Percentiles rank a stretch among this genome's conserved stretches.
Evolutionary conservation across 2,888 invertebrate species (phyloP).

Genomic region (Caenorhabditis panamensis): DNA sequence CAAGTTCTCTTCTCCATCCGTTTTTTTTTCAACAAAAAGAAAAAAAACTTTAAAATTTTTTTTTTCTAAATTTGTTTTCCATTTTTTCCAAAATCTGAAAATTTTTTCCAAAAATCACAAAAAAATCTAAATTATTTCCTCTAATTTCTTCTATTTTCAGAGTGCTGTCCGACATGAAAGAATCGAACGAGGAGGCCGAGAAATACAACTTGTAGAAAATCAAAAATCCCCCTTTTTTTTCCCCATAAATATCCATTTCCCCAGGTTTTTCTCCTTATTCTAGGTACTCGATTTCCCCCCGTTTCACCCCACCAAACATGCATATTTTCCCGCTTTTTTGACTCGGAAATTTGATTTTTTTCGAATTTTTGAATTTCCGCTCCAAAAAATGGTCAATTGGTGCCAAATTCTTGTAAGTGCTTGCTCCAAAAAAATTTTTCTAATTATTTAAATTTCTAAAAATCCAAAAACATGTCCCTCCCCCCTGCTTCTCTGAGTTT

Average conservation of each 20-base stretch:
- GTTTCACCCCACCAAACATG: conserved; percentile 4
- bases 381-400: conserved; percentile 44
- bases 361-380: too few species aligned
- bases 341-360: not conserved
- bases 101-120: not conserved
- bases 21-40: too few species aligned
- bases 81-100: not conserved
- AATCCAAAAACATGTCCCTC: conserved; percentile 4
- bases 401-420: conserved; percentile 43
- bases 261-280: conserved; percentile 17
- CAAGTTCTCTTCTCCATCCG: too few species aligned
- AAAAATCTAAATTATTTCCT: not conserved
- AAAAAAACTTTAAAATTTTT: not conserved
- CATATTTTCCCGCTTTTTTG: conserved; percentile 41
- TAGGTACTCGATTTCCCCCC: conserved; percentile 42
- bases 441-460: not conserved
- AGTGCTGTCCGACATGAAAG: conserved; percentile 69
- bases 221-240: conserved; percentile 6
- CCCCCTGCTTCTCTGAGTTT: conserved; percentile 7
- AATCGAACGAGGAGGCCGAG: conserved; percentile 67
- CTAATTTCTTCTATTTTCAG: conserved; percentile 44
- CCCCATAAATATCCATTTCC: conserved; percentile 24
- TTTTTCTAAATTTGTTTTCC: conserved; percentile 1
- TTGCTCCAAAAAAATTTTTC: conserved; percentile 19
- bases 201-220: conserved; percentile 52